Conservation (phyloP, 2,113 vertebrate genomes). For the Antechinus flavipes region DNA sequence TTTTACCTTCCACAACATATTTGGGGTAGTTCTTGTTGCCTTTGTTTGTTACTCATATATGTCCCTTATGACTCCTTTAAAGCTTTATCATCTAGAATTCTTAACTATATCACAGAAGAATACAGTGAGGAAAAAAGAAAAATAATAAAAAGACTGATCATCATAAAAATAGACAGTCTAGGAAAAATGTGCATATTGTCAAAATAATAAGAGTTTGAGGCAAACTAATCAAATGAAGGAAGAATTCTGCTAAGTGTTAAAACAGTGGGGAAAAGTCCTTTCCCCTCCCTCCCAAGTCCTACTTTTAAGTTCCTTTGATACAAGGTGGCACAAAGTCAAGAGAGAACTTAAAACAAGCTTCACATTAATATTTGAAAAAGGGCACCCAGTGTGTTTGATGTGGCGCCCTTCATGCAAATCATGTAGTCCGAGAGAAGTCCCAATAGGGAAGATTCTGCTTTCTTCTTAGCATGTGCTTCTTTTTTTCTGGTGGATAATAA, state of each 20-base stretch:
- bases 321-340: conserved; percentile 91
- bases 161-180: conserved; percentile 56
- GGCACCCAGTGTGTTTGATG: conserved; percentile 95
- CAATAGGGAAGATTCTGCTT: conserved; percentile 88
- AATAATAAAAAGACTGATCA: conserved; percentile 20
- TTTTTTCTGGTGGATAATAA: conserved; percentile 90
- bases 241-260: conserved; percentile 86
- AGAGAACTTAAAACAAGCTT: conserved; percentile 91
- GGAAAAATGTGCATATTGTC: conserved; percentile 78
- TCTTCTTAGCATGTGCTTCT: conserved; percentile 88
- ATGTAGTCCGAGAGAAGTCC: conserved; percentile 90
- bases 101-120: conserved; percentile 42
- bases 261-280: conserved; percentile 85
- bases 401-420: conserved; percentile 96
- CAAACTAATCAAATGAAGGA: conserved; percentile 83
- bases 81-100: background rate
- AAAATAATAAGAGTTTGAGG: conserved; percentile 83
- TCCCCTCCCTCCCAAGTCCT: conserved; percentile 83
- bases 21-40: conserved; percentile 26
- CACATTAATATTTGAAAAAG: conserved; percentile 98
- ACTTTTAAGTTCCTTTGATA: conserved; percentile 93
- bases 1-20: conserved; percentile 19
- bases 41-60: conserved; percentile 43
- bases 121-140: conserved; percentile 2
- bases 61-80: conserved; percentile 52